phyloP scores from a whole-genome alignment of 2,888 invertebrate species.

The Pristionchus fissidentatus region DNA sequence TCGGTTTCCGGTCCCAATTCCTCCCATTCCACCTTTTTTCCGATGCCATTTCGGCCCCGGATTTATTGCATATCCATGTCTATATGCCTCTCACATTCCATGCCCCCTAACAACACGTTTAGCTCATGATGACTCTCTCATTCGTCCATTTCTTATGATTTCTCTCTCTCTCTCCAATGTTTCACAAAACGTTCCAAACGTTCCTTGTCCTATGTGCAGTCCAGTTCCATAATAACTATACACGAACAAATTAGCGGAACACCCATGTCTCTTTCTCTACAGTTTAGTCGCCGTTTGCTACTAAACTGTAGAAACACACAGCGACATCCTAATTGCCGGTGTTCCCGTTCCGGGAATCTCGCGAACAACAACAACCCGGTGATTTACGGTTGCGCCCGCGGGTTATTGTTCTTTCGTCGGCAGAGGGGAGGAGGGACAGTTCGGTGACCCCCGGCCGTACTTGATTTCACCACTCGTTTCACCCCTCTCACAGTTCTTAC shows the following conservation, averaged over 20 bases:
- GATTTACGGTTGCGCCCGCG: neutral
- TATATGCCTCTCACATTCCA: constrained; percentile 29
- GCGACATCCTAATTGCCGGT: neutral
- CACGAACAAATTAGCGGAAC: constrained; percentile 8
- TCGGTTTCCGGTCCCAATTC: no score
- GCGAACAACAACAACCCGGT: neutral
- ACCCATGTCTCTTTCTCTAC: no score
- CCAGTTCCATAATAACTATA: neutral
- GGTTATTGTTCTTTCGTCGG: constrained; percentile 27
- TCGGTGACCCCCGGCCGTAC: no score
- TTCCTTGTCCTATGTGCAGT: neutral
- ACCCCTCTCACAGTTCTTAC: neutral
- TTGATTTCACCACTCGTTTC: neutral
- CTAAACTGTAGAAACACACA: neutral
- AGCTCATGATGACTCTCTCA: neutral
- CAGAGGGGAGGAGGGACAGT: no score
- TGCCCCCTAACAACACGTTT: constrained; percentile 4
- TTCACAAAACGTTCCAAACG: constrained; percentile 14
- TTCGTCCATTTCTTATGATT: no score
- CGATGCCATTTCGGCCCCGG: neutral
- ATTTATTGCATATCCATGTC: constrained; percentile 29
- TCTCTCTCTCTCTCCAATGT: neutral
- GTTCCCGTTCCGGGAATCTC: neutral
- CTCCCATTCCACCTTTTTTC: constrained; percentile 6
- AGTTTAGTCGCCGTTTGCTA: no score